A percentile compares a stretch with the other conserved stretches of the same genome.
Evolutionary conservation across 2,113 vertebrate species (phyloP).

Genomic region (Myodes glareolus): DNA sequence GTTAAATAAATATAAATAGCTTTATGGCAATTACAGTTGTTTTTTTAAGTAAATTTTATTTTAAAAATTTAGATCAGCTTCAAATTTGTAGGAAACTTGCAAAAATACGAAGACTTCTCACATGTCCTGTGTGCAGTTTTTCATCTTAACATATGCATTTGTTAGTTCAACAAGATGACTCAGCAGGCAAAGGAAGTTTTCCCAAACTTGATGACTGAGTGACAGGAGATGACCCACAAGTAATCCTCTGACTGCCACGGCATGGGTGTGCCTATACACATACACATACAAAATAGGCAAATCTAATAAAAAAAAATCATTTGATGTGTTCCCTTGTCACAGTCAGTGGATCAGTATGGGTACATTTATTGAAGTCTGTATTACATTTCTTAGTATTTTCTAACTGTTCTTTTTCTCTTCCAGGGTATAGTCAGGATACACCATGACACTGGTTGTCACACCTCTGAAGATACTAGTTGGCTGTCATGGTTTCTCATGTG

Average conservation of each 20-base stretch:
- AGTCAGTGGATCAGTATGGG: neutral
- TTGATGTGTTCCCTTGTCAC: neutral
- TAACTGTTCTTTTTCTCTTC: neutral
- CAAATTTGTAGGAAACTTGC: neutral
- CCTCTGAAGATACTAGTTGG: neutral
- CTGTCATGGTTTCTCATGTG: neutral
- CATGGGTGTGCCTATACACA: neutral
- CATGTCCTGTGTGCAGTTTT: neutral
- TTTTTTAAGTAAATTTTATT: neutral
- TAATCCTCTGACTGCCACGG: neutral
- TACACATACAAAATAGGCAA: neutral
- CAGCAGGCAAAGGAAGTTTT: neutral
- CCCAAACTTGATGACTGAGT: neutral
- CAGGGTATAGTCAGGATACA: neutral
- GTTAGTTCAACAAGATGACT: neutral
- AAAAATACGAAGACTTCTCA: neutral
- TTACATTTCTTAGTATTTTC: neutral
- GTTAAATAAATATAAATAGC: neutral
- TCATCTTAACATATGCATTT: neutral
- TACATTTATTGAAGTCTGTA: neutral
- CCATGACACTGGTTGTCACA: neutral
- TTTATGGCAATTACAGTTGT: neutral
- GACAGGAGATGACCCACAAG: neutral
- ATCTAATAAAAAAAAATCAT: neutral
- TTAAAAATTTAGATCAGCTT: constrained; percentile 9